Conservation (phyloP, 1,140 invertebrate species). For the Sitophilus oryzae region DNA sequence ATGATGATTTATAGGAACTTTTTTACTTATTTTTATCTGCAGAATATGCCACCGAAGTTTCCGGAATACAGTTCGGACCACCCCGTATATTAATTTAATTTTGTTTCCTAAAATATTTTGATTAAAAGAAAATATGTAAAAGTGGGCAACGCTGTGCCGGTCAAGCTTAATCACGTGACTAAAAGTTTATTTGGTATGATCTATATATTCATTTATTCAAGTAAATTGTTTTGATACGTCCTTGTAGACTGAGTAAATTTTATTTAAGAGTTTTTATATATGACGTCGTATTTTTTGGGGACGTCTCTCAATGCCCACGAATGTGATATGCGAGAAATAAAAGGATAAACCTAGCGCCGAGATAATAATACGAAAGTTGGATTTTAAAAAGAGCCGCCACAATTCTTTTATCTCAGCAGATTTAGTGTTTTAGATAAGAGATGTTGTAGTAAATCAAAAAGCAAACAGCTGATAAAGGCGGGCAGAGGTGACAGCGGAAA, state of each 20-base stretch:
- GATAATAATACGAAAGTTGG: constrained; percentile 24
- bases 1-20: too few species aligned
- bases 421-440: constrained; percentile 28
- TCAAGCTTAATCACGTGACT: too few species aligned
- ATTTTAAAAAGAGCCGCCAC: constrained; percentile 31
- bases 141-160: too few species aligned
- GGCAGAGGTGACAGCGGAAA: not conserved
- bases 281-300: constrained; percentile 5
- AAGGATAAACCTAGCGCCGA: constrained; percentile 21
- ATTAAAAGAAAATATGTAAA: too few species aligned
- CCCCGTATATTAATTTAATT: too few species aligned
- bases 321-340: constrained; percentile 25
- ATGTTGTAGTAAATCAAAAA: constrained; percentile 33
- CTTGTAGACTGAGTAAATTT: not conserved
- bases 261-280: constrained; percentile 3
- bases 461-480: constrained; percentile 26
- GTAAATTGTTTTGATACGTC: not conserved
- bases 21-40: too few species aligned
- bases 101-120: too few species aligned
- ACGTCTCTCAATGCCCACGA: constrained; percentile 17
- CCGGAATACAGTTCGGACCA: too few species aligned
- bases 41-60: too few species aligned
- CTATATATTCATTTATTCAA: too few species aligned
- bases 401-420: constrained; percentile 34
- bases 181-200: too few species aligned